Percentiles rank a stretch among this genome's conserved stretches.
Evolutionary conservation across 2,113 vertebrate genomes (phyloP).

Genomic region (Triplophysa siluroides): DNA sequence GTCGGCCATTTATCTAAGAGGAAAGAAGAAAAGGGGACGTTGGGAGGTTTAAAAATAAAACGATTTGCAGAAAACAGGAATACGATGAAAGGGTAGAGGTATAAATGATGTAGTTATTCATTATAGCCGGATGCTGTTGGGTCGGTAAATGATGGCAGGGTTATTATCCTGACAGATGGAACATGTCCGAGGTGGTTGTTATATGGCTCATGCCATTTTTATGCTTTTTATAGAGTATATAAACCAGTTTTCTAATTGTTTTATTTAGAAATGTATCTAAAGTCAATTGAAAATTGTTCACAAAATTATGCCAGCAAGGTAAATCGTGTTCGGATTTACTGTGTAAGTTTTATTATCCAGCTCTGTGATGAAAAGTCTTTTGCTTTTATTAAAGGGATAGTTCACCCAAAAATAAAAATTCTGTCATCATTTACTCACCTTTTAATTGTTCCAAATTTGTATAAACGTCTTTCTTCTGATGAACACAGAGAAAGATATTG

Average conservation of each 20-base stretch:
- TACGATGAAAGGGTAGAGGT: background rate
- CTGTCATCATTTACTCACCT: too few species aligned
- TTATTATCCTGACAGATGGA: slow-evolving; percentile 37
- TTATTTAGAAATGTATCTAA: too few species aligned
- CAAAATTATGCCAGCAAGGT: background rate
- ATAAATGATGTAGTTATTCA: slow-evolving; percentile 11
- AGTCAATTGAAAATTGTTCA: too few species aligned
- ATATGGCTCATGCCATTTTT: background rate
- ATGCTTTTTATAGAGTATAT: background rate
- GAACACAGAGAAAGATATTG: too few species aligned
- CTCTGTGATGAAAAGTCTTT: background rate
- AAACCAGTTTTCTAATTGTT: background rate
- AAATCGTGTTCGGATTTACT: background rate
- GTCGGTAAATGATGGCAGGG: slow-evolving; percentile 14
- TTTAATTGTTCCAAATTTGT: too few species aligned
- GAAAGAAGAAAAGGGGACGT: slow-evolving; percentile 1
- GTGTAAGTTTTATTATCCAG: background rate
- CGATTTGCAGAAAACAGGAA: background rate
- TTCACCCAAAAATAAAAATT: too few species aligned
- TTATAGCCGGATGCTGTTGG: background rate
- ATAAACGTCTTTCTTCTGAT: too few species aligned
- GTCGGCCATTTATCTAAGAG: slow-evolving; percentile 1
- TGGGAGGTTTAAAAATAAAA: slow-evolving; percentile 24
- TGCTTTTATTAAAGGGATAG: too few species aligned
- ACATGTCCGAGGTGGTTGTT: slow-evolving; percentile 4